Base-by-base conservation (phyloP, 2,888 invertebrate genomes). In the Alloscopus bannaensis region DNA sequence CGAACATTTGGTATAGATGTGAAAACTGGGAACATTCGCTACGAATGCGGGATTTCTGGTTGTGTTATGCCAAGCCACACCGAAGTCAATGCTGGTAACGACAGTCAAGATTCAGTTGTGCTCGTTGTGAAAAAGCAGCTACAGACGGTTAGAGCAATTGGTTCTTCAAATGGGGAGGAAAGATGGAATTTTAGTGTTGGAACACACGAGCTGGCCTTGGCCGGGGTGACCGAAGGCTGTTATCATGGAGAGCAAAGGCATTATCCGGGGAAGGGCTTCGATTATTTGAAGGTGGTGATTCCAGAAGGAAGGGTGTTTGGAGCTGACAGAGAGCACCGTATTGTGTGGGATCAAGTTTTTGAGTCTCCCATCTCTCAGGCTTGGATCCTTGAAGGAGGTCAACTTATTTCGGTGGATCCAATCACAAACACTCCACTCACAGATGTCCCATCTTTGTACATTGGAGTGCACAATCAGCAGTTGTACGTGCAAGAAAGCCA, bases 161-260 rank as follows among this genome's bases (percentile, higher is more conserved):
- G 98, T 87, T 94, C 96, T 0, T 91, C 93, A 66, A 92, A 93
- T 11, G 98, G 98, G 1, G 88, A 89, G 55, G 98, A 98, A 90
- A 94, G 96, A 87, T 98, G 98, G 98, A 98, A 98, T 90, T 98
- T 97, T 88, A 97, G 96, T 88, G 97, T 98, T 24, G 96, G 94
- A 0, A 93, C 94, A 84, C 95, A 97, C 88, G 94, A 96, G 85
- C 87, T 97, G 64, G 85, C 87, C 16, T 86, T 88, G 52, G 85
- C 86, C 47, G 85, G 85, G 11, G 72, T 85, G 2, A 76, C 81
- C 0, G 83, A 84, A 45, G 83, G 83, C 22, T 85, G 86, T 57
- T 81, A 81, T 52, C 81, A 83, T 20, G 77, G 64, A 0, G 60
- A 55, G 22, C 71, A 76, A 45, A 2, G 36, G 20, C 55, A 80